Evolutionary conservation across 2,888 invertebrate genomes (phyloP).

Genomic region (Clanis bilineata): DNA sequence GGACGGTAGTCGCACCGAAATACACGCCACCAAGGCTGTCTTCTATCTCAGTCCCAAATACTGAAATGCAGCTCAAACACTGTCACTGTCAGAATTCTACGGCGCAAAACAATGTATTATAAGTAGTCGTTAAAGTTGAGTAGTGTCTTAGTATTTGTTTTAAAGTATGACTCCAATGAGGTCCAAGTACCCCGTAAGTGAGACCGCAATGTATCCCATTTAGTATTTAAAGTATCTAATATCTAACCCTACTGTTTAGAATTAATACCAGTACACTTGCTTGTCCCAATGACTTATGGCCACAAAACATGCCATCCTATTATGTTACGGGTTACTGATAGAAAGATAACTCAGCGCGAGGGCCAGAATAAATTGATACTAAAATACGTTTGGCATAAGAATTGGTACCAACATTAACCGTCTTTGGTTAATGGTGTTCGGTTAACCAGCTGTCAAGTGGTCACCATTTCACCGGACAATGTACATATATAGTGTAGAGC

Average conservation of each 20-base stretch:
- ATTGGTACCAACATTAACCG: slow-evolving; percentile 49
- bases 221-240: slow-evolving; percentile 3
- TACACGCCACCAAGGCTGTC: too few relatives aligned
- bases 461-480: slow-evolving; percentile 66
- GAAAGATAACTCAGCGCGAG: slow-evolving; percentile 58
- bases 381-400: slow-evolving; percentile 53
- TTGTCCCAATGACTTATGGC: slow-evolving; percentile 28
- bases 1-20: too few relatives aligned
- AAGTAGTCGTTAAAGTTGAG: neutral
- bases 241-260: slow-evolving; percentile 14
- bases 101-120: too few relatives aligned
- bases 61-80: too few relatives aligned
- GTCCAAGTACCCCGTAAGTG: too few relatives aligned
- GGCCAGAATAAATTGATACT: slow-evolving; percentile 58
- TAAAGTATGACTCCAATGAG: neutral
- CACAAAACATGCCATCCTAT: slow-evolving; percentile 54
- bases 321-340: slow-evolving; percentile 57
- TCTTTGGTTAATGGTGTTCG: slow-evolving; percentile 64
- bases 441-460: slow-evolving; percentile 67
- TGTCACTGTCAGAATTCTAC: too few relatives aligned
- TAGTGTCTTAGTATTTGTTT: neutral
- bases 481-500: too few relatives aligned
- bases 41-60: too few relatives aligned
- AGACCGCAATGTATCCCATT: neutral
- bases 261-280: slow-evolving; percentile 1